Percentiles rank a stretch among this genome's conserved stretches.
These are phyloP conservation scores for Cerastis rubricosa DNA, from an alignment of 2,888 invertebrate species.

Conservation along the genomic window DNA sequence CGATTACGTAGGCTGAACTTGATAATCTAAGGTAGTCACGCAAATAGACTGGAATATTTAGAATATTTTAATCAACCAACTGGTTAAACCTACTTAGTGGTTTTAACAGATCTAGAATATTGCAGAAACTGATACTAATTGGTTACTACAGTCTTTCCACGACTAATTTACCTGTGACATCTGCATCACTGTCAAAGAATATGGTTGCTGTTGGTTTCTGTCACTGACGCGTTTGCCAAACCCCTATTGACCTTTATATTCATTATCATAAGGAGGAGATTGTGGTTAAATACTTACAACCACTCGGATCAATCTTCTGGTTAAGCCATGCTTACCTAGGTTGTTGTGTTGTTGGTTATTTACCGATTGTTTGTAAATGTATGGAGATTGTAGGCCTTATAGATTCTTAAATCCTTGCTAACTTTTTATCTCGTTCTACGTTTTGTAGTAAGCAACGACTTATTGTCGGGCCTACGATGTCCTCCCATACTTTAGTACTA, in stretches of 20 bases:
- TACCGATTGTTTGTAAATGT: no score
- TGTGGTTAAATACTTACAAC: no score
- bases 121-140: constrained; percentile 16
- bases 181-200: neutral
- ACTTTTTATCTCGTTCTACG: no score
- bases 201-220: no score
- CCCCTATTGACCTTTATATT: neutral
- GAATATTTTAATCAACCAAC: constrained; percentile 27
- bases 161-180: neutral
- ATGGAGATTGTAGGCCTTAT: no score
- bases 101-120: constrained; percentile 32
- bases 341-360: no score
- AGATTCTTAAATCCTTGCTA: no score
- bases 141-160: neutral
- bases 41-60: neutral
- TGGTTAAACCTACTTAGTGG: constrained; percentile 6
- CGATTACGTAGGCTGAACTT: constrained; percentile 20
- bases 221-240: neutral
- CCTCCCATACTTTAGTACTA: no score
- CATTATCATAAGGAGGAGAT: neutral
- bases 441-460: no score
- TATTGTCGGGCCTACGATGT: no score
- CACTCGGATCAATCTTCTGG: no score
- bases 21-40: neutral
- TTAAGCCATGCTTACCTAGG: no score